phyloP scores from a whole-genome alignment of 2,888 invertebrate genomes.

The Phorcus lineatus region DNA sequence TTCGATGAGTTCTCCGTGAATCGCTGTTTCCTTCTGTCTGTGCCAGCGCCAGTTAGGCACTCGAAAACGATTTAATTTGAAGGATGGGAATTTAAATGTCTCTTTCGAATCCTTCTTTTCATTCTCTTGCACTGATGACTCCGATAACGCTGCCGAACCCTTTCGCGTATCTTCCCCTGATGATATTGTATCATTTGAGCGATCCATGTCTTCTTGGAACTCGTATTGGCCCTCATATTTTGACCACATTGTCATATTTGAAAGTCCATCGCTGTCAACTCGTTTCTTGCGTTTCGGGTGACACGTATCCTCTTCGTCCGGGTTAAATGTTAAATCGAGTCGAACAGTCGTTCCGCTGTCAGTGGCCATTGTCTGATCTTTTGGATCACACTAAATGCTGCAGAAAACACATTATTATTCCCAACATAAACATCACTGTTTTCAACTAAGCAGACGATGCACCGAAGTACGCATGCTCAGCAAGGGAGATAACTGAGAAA shows the following conservation, averaged over 20 bases:
- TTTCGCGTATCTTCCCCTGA: not conserved
- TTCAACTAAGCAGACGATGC: constrained; percentile 6
- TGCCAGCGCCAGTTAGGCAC: not conserved
- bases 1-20: constrained; percentile 2
- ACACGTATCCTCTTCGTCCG: not conserved
- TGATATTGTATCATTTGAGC: not conserved
- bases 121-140: not conserved
- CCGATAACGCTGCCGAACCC: not conserved
- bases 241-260: constrained; percentile 10
- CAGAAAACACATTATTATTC: not conserved
- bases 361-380: not conserved
- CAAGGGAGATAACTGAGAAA: not conserved
- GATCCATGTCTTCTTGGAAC: not conserved
- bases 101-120: not conserved
- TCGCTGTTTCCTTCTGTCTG: not conserved
- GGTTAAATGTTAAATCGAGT: not conserved
- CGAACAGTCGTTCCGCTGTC: not conserved
- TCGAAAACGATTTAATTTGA: not conserved
- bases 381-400: not conserved
- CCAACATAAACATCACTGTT: not conserved
- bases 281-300: constrained; percentile 12
- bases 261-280: not conserved
- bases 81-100: constrained; percentile 7
- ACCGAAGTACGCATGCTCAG: constrained; percentile 13
- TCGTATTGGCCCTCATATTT: not conserved